These are phyloP conservation scores for Coturnix japonica DNA, from an alignment of 2,113 vertebrate genomes.

Conservation along the genomic window DNA sequence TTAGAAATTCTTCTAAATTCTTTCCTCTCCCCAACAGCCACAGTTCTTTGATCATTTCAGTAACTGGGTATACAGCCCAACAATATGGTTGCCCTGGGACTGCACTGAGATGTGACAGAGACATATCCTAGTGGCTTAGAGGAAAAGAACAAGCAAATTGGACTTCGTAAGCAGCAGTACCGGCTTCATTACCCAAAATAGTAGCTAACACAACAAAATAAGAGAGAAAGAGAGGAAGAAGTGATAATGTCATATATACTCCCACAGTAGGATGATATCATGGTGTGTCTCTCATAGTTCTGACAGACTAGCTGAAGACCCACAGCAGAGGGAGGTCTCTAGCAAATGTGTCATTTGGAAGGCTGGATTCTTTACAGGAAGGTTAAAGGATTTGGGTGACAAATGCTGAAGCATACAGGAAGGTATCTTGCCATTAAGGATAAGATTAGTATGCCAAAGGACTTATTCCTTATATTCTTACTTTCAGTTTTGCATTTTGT, in stretches of 20 bases:
- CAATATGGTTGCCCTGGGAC: background rate
- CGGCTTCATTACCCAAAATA: background rate
- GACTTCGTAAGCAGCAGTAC: background rate
- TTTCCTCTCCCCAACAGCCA: background rate
- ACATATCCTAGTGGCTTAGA: background rate
- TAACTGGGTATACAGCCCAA: background rate
- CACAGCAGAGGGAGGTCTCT: background rate
- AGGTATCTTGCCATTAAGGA: background rate
- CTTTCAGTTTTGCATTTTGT: background rate
- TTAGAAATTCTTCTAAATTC: background rate
- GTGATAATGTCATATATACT: background rate
- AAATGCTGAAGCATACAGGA: background rate
- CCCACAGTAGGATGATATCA: background rate
- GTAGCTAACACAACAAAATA: background rate
- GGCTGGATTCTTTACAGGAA: background rate
- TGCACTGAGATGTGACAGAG: background rate
- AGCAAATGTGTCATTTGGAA: background rate
- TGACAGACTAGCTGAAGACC: background rate
- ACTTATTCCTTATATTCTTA: background rate
- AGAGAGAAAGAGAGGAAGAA: background rate
- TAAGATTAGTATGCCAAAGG: background rate
- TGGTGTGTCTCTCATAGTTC: background rate
- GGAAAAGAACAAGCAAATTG: background rate
- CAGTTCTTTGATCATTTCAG: background rate
- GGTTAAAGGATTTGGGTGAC: background rate